Percentiles rank a stretch among this genome's conserved stretches.
phyloP scores from a whole-genome alignment of 2,113 vertebrate species.

The Orycteropus afer region DNA sequence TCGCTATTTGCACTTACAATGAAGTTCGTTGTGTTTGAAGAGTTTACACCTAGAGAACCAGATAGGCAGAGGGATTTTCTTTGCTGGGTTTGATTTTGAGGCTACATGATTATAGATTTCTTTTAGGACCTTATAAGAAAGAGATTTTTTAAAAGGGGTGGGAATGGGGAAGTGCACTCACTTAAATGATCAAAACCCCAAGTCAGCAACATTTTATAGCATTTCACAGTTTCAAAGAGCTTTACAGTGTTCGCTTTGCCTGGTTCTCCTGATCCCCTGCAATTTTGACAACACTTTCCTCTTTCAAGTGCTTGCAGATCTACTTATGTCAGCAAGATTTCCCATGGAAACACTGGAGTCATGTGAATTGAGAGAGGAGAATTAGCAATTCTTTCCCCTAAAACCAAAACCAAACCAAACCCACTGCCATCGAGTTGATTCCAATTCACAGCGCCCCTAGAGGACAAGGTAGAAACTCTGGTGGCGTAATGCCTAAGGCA shows the following conservation, averaged over 20 bases:
- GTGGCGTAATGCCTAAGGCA: too few relatives aligned
- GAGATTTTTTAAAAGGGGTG: conserved; percentile 19
- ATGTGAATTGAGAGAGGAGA: conserved; percentile 67
- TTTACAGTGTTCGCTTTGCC: conserved; percentile 71
- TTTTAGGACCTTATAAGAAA: conserved; percentile 45
- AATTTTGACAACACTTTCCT: conserved; percentile 70
- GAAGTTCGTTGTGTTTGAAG: conserved; percentile 48
- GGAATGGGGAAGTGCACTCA: background rate
- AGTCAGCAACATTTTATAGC: conserved; percentile 57
- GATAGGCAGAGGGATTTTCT: conserved; percentile 14
- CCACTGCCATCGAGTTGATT: background rate
- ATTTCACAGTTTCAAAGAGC: conserved; percentile 58
- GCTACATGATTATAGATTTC: conserved; percentile 55
- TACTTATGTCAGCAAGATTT: conserved; percentile 62
- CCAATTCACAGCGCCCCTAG: background rate
- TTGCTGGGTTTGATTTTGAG: conserved; percentile 53
- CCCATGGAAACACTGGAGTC: conserved; percentile 65
- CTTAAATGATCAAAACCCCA: conserved; percentile 49
- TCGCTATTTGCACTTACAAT: background rate
- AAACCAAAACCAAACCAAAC: background rate
- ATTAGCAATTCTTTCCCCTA: conserved; percentile 49
- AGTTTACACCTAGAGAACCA: conserved; percentile 29
- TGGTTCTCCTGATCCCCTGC: conserved; percentile 71
- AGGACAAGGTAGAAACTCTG: background rate
- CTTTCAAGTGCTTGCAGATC: conserved; percentile 77